These are phyloP conservation scores for Furcifer pardalis DNA, from an alignment of 2,797 vertebrate species.

Conservation along the genomic window DNA sequence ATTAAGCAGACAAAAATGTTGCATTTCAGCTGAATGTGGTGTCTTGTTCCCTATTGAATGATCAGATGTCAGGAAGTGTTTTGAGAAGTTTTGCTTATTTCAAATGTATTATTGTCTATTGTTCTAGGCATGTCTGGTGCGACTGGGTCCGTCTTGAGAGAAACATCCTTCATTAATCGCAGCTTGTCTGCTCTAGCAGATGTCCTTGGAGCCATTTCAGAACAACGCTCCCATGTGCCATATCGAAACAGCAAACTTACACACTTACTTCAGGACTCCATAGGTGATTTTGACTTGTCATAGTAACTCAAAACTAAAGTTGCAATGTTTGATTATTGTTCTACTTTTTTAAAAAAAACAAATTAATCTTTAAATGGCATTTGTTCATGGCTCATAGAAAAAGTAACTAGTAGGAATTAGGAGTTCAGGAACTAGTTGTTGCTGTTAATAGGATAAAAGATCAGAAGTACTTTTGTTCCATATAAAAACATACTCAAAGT, in stretches of 20 bases:
- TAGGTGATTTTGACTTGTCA: slow-evolving; percentile 72
- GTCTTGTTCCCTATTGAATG: background rate
- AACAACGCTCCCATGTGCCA: slow-evolving; percentile 81
- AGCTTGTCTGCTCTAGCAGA: slow-evolving; percentile 87
- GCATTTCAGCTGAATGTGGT: background rate
- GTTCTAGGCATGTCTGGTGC: slow-evolving; percentile 82
- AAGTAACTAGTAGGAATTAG: background rate
- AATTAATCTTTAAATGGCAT: background rate
- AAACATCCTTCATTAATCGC: slow-evolving; percentile 86
- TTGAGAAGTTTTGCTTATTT: slow-evolving; percentile 12
- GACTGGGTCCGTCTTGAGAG: slow-evolving; percentile 80
- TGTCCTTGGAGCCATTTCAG: slow-evolving; percentile 84
- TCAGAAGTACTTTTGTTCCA: background rate
- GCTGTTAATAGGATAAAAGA: background rate
- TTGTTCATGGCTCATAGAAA: background rate
- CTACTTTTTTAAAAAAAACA: background rate
- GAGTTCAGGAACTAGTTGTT: background rate
- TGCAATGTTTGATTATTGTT: background rate
- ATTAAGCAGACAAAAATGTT: background rate
- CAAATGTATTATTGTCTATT: background rate
- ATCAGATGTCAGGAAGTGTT: background rate
- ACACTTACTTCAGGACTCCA: slow-evolving; percentile 83
- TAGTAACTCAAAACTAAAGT: background rate
- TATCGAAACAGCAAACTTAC: slow-evolving; percentile 90
- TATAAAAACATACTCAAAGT: background rate